Base-by-base conservation (phyloP, 2,797 vertebrate species). In the Limosa lapponica region DNA sequence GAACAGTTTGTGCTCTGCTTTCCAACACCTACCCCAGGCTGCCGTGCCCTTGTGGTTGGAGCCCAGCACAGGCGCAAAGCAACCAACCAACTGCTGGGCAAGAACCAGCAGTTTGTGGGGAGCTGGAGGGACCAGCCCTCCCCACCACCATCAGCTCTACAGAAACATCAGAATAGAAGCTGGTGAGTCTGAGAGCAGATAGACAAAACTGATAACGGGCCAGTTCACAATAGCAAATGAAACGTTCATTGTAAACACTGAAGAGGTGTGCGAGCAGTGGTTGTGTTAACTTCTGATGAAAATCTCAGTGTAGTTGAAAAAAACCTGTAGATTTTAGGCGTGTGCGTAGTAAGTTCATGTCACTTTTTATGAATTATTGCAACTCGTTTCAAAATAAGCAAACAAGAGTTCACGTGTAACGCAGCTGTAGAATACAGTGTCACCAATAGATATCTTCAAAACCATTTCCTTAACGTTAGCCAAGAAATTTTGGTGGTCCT, bases 251-350 rank as follows among this genome's bases (percentile, higher is more conserved):
- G 19, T 48, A 64, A 48, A 46, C 52, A 52, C 27, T 58, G 43
- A 54, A 67, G 36, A 51, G 44, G 32, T 0, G 0, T 36, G 28
- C 0, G 2, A 71, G 49, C 37, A 59, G 51, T 44, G 28, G 14
- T 78, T 79, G 16, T 41, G 39, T 32, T 71, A 61, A 22, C 51
- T 72, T 52, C 43, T 66, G 34, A 28, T 55, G 14, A 55, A 55
- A 87, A 79, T 59, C 18, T 32, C 3, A 2, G 15, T 30, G 24
- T 43, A 32, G 57, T 0, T 73, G 32, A 13, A 86, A 49, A 61
- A 12, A 34, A 11, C 13, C 15, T 58, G 39, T 22, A 28, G 27
- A n/a, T 67, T 75, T 82, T 65, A 82, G 36, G 27, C 22, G 13
- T 1, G 57, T 30, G 17, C 9, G 2, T 14, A 30, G 30, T 72